Evolutionary conservation across 2,888 invertebrate species (phyloP), one percentile per base, ranked within the genome.

Genomic region (Acleris emargana): DNA sequence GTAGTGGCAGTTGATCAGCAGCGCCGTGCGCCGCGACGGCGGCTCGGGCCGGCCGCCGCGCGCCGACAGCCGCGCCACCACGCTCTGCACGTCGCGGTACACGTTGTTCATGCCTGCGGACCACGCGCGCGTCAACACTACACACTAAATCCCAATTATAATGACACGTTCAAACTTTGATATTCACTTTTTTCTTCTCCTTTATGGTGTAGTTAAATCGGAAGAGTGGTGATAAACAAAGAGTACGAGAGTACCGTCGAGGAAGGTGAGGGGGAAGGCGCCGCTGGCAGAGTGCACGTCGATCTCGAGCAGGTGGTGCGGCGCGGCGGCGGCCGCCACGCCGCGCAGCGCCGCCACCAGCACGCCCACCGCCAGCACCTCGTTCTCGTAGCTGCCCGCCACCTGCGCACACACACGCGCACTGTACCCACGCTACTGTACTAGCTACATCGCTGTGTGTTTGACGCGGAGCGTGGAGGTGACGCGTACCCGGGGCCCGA

Each of bases 1-100:
- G 90, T 95, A 97, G 91, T 99, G 99, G 79, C 98, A 97, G 90
- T 98, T 99, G 74, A 99, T 89, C 76, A 98, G 93, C 69, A 98
- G 88, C 73, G 95, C 95, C 70, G 93, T 83, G 72, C 93, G 92
- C 3, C 86, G 82, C 68, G 83, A 77, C 42, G 80, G 77, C 32
- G 71, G 73, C 0, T 28, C 68, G 72, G 77, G 70, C 81, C 95
- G 94, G 68, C 95, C 94, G 50, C 71, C 66, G 57, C 62, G 76
- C 67, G 76, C 76, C 64, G 80, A 74, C 75, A 86, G 78, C 58
- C 88, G 85, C 50, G 96, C 97, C 71, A 97, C 93, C 73, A 98
- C 94, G 89, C 97, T 97, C 82, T 95, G 95, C 72, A 97, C 95
- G 87, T 96, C 96, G 73, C 95, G 94, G 87, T 99, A 98, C 72